phyloP scores from a whole-genome alignment of 2,797 vertebrate genomes.

The Triplophysa yarkandensis region DNA sequence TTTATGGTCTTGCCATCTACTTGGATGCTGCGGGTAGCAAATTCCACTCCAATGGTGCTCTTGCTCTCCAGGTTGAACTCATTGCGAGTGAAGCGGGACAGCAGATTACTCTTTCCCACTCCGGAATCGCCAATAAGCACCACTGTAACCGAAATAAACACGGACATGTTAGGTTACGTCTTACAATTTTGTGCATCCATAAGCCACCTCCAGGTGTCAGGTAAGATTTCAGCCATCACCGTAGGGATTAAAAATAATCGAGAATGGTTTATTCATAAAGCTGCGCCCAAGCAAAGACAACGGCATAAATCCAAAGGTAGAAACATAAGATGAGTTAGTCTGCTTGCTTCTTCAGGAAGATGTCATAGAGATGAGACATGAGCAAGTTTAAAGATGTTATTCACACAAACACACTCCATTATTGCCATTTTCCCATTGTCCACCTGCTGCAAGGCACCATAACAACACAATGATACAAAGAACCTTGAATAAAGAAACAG shows the following conservation, averaged over 20 bases:
- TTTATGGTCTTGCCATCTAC: conserved; percentile 97
- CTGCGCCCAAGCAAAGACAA: not conserved
- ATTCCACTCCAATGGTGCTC: conserved; percentile 97
- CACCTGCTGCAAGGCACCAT: not conserved
- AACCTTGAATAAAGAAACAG: not conserved
- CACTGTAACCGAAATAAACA: conserved; percentile 67
- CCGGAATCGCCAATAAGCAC: conserved; percentile 96
- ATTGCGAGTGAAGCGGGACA: conserved; percentile 95
- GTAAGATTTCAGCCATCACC: conserved; percentile 8
- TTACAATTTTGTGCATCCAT: not conserved
- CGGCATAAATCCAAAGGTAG: conserved; percentile 2
- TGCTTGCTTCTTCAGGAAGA: not conserved
- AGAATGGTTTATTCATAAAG: not conserved
- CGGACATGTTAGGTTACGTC: not conserved
- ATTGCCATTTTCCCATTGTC: not conserved
- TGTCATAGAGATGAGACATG: conserved; percentile 4
- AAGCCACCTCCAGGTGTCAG: not conserved
- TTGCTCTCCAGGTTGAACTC: conserved; percentile 98
- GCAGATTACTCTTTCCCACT: conserved; percentile 95
- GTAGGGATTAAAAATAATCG: not conserved
- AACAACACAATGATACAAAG: not conserved
- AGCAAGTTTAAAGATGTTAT: not conserved
- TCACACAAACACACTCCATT: conserved; percentile 8
- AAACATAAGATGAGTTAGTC: conserved; percentile 13
- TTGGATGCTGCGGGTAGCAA: conserved; percentile 95